Conservation (phyloP, 2,888 invertebrate genomes). For the Strigamia crassipes region DNA sequence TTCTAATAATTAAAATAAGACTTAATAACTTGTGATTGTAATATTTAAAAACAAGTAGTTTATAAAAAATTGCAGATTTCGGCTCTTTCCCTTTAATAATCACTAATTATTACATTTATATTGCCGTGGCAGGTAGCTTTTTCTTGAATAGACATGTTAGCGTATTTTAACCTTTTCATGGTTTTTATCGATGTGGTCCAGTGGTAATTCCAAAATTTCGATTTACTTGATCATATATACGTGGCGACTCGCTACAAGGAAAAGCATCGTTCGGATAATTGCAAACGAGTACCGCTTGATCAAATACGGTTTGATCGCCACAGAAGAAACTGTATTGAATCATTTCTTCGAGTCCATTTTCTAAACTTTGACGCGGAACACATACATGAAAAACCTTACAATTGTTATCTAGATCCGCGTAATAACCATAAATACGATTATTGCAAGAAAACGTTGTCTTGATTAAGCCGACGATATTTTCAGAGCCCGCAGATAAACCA, state of each 20-base stretch:
- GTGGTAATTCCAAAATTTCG: slow-evolving; percentile 51
- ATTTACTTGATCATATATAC: slow-evolving; percentile 52
- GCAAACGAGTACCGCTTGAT: slow-evolving; percentile 53
- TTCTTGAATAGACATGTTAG: too few relatives aligned
- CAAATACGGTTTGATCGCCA: slow-evolving; percentile 53
- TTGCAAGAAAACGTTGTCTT: slow-evolving; percentile 72
- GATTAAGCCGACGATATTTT: background rate
- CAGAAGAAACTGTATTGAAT: slow-evolving; percentile 52
- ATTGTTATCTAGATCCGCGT: slow-evolving; percentile 84
- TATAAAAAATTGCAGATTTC: too few relatives aligned
- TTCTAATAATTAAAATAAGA: too few relatives aligned
- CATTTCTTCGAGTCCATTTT: background rate
- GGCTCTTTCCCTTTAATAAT: too few relatives aligned
- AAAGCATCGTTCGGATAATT: slow-evolving; percentile 51
- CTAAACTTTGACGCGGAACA: slow-evolving; percentile 4
- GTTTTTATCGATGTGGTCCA: background rate
- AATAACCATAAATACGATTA: slow-evolving; percentile 78
- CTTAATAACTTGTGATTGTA: too few relatives aligned
- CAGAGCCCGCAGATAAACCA: background rate
- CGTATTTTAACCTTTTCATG: too few relatives aligned
- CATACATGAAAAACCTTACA: slow-evolving; percentile 60
- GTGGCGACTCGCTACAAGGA: slow-evolving; percentile 52
- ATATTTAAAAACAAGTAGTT: too few relatives aligned
- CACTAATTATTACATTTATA: too few relatives aligned
- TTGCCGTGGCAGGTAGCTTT: too few relatives aligned